A percentile compares a stretch with the other conserved stretches of the same genome.
These are phyloP conservation scores for Eupithecia tripunctaria DNA, from an alignment of 2,888 invertebrate genomes.

Conservation along the genomic window DNA sequence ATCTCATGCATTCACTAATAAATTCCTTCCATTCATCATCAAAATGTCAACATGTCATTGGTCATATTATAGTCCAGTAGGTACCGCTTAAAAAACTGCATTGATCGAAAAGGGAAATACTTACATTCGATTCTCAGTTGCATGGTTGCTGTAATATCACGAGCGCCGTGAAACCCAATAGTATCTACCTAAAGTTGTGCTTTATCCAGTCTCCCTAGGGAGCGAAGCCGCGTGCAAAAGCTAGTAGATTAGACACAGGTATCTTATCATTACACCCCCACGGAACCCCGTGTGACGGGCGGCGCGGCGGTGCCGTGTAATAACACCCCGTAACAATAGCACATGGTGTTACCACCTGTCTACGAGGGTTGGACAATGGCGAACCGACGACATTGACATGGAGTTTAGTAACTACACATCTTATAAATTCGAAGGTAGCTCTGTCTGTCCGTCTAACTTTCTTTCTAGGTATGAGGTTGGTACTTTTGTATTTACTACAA, in stretches of 20 bases:
- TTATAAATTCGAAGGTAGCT: too few species aligned
- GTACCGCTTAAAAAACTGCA: neutral
- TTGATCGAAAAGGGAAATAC: neutral
- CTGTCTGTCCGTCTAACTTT: too few species aligned
- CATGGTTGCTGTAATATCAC: too few species aligned
- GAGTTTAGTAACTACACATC: neutral
- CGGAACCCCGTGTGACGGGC: neutral
- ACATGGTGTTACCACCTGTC: neutral
- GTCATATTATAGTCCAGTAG: too few species aligned
- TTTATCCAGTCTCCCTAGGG: neutral
- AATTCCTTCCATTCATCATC: too few species aligned
- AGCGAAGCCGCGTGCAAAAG: neutral
- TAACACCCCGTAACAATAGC: conserved; percentile 3
- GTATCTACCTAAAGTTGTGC: neutral
- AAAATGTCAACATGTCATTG: too few species aligned
- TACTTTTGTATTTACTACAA: too few species aligned
- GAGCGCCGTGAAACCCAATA: too few species aligned
- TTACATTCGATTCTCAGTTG: neutral
- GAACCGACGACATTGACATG: neutral
- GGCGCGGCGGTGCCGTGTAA: neutral
- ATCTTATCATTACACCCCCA: neutral
- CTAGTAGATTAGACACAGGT: neutral
- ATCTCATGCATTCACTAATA: too few species aligned
- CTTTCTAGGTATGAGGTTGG: too few species aligned
- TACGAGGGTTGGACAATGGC: neutral